Evolutionary conservation across 2,113 vertebrate species (phyloP).

Genomic region (Nycticorax nycticorax): DNA sequence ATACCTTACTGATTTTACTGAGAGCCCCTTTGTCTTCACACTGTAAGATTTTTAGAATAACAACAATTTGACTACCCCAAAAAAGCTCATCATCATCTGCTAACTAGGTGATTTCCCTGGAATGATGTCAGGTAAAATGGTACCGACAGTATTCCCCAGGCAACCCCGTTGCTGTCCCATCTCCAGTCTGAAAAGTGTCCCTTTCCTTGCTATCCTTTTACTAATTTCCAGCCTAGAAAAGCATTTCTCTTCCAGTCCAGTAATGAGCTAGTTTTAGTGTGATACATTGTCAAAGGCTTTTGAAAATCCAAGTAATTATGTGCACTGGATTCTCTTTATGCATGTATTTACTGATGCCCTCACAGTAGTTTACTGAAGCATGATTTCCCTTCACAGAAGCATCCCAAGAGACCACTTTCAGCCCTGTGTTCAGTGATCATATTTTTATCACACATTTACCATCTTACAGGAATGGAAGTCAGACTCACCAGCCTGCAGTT

Average conservation of each 20-base stretch:
- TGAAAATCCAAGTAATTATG: neutral
- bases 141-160: neutral
- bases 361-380: neutral
- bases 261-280: neutral
- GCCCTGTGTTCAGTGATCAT: neutral
- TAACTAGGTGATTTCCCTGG: neutral
- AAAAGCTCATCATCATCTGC: neutral
- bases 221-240: neutral
- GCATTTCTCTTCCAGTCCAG: neutral
- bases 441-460: neutral
- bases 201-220: neutral
- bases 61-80: neutral
- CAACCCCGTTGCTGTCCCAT: neutral
- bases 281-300: neutral
- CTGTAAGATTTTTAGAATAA: neutral
- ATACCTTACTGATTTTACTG: neutral
- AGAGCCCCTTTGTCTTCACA: neutral
- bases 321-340: neutral
- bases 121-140: neutral
- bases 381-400: neutral
- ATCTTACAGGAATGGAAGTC: neutral
- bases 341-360: neutral
- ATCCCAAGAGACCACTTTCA: neutral
- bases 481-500: neutral
- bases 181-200: neutral